Evolutionary conservation across 2,888 invertebrate species (phyloP).

Genomic region (Malachius bipustulatus): DNA sequence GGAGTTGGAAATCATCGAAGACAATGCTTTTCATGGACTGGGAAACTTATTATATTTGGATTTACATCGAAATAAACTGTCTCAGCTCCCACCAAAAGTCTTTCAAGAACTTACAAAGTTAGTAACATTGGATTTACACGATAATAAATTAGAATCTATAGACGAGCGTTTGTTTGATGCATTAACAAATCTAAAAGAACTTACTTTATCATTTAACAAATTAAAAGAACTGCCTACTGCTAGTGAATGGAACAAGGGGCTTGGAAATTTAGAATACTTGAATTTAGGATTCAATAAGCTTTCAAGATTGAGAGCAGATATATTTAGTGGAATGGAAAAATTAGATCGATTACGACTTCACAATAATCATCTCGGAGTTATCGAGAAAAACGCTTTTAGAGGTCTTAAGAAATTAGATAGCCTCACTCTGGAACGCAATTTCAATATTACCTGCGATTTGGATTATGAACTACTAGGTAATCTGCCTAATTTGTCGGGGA

Average conservation of each 20-base stretch:
- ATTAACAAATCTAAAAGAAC: neutral
- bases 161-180: neutral
- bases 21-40: neutral
- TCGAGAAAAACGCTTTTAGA: constrained; percentile 1
- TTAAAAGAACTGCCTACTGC: neutral
- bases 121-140: neutral
- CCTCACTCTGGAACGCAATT: neutral
- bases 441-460: neutral
- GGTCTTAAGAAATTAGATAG: neutral
- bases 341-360: neutral
- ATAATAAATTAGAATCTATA: neutral
- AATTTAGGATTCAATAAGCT: neutral
- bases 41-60: neutral
- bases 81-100: neutral
- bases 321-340: neutral
- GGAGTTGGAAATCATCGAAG: neutral
- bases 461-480: neutral
- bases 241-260: neutral
- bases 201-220: neutral
- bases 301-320: neutral
- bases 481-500: neutral
- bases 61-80: neutral
- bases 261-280: neutral
- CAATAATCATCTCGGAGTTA: neutral
- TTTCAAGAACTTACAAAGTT: neutral